These are phyloP conservation scores for Hylyphantes graminicola DNA, from an alignment of 1,140 invertebrate genomes.

Conservation along the genomic window DNA sequence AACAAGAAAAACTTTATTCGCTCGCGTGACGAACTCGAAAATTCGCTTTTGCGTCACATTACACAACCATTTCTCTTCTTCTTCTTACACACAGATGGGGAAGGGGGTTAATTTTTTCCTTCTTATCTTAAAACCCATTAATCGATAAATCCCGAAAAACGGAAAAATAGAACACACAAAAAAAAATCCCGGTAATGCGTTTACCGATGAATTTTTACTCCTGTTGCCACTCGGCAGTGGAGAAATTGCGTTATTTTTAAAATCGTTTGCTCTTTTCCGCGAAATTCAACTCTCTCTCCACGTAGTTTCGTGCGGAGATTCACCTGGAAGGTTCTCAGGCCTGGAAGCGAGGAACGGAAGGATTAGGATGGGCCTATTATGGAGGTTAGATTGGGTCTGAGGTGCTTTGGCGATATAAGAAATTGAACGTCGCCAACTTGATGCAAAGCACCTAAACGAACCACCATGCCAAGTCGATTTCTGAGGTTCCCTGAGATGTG, in stretches of 20 bases:
- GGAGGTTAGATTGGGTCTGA: too few relatives aligned
- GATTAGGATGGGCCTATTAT: too few relatives aligned
- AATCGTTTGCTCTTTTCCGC: background rate
- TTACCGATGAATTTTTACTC: constrained; percentile 13
- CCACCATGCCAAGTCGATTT: too few relatives aligned
- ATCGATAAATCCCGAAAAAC: too few relatives aligned
- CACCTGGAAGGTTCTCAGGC: too few relatives aligned
- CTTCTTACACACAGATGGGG: background rate
- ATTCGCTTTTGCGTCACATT: background rate
- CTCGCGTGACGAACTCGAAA: too few relatives aligned
- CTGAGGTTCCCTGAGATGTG: too few relatives aligned
- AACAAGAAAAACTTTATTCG: too few relatives aligned
- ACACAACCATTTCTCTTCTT: background rate
- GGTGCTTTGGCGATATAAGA: too few relatives aligned
- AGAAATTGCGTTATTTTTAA: background rate
- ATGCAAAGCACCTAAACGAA: too few relatives aligned
- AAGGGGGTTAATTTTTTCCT: background rate
- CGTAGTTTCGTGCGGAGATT: background rate
- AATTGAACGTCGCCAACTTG: too few relatives aligned
- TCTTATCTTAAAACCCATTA: background rate
- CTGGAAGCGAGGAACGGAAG: too few relatives aligned
- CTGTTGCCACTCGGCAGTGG: background rate
- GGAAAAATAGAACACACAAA: background rate
- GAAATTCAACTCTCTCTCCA: constrained; percentile 10
- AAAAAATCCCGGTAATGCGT: constrained; percentile 2